Conservation (phyloP, 2,797 vertebrate species). For the Acanthiza pusilla region DNA sequence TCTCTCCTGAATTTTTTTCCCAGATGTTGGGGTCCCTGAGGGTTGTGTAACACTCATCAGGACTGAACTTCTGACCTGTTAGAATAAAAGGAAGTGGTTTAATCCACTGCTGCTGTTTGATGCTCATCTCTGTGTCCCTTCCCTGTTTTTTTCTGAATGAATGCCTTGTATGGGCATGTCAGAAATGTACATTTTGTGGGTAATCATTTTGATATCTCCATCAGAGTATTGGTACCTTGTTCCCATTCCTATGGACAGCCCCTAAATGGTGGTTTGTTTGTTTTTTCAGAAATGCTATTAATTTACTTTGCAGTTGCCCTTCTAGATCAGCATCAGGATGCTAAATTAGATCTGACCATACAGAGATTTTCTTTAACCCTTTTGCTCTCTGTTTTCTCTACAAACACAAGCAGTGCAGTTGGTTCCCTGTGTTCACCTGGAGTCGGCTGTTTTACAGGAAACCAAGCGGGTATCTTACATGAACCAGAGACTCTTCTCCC, state of each 20-base stretch:
- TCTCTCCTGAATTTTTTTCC: not conserved
- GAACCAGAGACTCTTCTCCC: not conserved
- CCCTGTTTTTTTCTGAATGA: not conserved
- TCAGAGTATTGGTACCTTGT: not conserved
- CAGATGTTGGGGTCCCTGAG: not conserved
- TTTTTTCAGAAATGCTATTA: not conserved
- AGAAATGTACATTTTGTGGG: not conserved
- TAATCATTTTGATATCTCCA: not conserved
- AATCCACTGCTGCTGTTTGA: not conserved
- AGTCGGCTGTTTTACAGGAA: not conserved
- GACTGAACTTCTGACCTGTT: not conserved
- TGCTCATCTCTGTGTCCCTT: not conserved
- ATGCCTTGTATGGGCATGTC: not conserved
- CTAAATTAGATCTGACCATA: not conserved
- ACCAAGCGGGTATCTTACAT: not conserved
- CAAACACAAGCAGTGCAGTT: not conserved
- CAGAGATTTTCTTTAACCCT: not conserved
- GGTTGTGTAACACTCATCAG: not conserved
- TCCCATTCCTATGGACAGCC: not conserved
- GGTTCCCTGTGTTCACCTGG: accelerated
- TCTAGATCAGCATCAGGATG: not conserved
- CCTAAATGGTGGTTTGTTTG: not conserved
- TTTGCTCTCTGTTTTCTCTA: not conserved
- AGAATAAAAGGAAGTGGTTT: not conserved
- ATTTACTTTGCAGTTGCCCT: not conserved